A percentile compares a stretch with the other conserved stretches of the same genome.
These are phyloP conservation scores for Chromis chromis DNA, from an alignment of 2,797 vertebrate genomes.

Conservation along the genomic window DNA sequence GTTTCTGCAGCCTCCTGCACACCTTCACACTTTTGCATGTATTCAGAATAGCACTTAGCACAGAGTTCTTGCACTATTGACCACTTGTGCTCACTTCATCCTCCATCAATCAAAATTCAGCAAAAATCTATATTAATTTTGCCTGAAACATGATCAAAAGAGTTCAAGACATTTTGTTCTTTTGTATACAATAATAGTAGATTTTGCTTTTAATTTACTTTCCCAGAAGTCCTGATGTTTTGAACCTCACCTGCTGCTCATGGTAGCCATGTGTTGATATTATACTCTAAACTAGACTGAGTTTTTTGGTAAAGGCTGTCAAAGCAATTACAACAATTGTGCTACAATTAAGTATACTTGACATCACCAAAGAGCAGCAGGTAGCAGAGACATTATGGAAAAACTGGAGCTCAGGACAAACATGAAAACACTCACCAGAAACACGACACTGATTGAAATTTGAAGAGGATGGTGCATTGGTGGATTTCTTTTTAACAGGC, in stretches of 20 bases:
- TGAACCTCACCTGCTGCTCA: background rate
- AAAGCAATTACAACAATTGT: background rate
- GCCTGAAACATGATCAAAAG: background rate
- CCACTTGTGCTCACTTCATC: background rate
- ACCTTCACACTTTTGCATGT: background rate
- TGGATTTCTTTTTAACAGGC: background rate
- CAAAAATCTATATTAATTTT: background rate
- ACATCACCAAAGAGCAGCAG: background rate
- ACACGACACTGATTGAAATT: background rate
- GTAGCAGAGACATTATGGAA: background rate
- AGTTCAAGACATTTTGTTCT: background rate
- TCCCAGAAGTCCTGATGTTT: background rate
- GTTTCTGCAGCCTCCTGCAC: background rate
- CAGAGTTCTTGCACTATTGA: background rate
- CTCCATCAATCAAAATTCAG: background rate
- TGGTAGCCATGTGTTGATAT: background rate
- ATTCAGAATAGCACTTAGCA: background rate
- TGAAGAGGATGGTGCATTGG: background rate
- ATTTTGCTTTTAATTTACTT: background rate
- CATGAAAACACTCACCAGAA: background rate
- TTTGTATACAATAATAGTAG: background rate
- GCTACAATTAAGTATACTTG: background rate
- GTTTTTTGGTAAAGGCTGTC: background rate
- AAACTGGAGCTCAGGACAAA: background rate
- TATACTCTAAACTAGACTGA: background rate